Conservation (phyloP, 2,797 vertebrate species). For the Steatocranus sp. region DNA sequence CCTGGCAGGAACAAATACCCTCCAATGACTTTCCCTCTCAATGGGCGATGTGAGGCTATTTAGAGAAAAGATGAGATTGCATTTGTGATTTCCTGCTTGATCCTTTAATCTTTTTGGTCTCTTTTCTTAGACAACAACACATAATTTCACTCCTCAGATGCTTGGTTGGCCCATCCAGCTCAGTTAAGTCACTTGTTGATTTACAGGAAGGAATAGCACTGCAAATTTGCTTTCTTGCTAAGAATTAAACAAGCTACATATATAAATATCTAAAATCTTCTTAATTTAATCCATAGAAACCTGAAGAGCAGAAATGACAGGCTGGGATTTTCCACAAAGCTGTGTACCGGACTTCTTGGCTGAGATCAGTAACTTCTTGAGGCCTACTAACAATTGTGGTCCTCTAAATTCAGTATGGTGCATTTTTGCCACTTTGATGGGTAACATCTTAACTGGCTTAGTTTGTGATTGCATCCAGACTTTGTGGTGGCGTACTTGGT, state of each 20-base stretch:
- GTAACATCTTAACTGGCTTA: not conserved
- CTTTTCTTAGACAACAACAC: constrained; percentile 52
- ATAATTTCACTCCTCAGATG: constrained; percentile 43
- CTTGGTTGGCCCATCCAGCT: not conserved
- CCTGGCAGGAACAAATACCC: constrained; percentile 50
- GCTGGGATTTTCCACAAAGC: not conserved
- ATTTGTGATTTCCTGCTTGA: constrained; percentile 64
- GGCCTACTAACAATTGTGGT: not conserved
- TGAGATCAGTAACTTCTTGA: not conserved
- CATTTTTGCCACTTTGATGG: not conserved
- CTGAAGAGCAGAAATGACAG: not conserved
- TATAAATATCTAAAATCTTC: not conserved
- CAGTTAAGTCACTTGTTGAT: constrained; percentile 30
- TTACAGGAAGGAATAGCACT: not conserved
- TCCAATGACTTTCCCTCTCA: constrained; percentile 54
- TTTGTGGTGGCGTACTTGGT: not conserved
- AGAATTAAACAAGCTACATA: not conserved
- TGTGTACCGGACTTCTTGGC: not conserved
- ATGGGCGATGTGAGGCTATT: constrained; percentile 41
- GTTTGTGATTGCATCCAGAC: not conserved
- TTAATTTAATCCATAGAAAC: not conserved
- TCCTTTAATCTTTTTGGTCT: constrained; percentile 57
- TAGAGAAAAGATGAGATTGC: constrained; percentile 46
- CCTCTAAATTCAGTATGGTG: not conserved
- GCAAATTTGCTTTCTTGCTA: not conserved